Conservation (phyloP, 2,888 invertebrate species). For the Drosophila prolongata region DNA sequence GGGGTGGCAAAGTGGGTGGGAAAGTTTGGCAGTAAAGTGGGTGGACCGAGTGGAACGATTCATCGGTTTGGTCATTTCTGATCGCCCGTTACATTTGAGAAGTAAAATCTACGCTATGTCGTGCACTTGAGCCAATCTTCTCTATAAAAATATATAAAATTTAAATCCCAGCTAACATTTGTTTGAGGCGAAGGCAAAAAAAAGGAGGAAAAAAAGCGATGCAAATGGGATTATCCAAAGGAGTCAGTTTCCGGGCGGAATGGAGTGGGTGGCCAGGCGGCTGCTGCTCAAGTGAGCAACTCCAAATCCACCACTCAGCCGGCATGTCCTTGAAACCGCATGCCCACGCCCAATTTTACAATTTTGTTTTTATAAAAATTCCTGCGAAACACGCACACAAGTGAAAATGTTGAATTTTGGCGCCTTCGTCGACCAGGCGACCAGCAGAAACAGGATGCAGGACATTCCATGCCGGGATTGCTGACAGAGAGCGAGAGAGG, state of each 20-base stretch:
- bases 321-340: slow-evolving; percentile 4
- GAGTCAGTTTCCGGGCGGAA: slow-evolving; percentile 23
- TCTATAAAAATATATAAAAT: slow-evolving; percentile 46
- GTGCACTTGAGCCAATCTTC: slow-evolving; percentile 74
- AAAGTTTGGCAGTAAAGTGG: neutral
- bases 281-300: slow-evolving; percentile 52
- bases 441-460: slow-evolving; percentile 49
- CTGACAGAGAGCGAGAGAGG: slow-evolving; percentile 2
- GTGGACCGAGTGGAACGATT: neutral
- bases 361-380: slow-evolving; percentile 1
- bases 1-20: slow-evolving; percentile 3
- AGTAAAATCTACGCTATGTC: slow-evolving; percentile 82
- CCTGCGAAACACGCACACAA: slow-evolving; percentile 66
- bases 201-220: slow-evolving; percentile 3
- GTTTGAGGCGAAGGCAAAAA: slow-evolving; percentile 28
- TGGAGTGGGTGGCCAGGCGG: slow-evolving; percentile 6
- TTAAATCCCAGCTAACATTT: slow-evolving; percentile 42
- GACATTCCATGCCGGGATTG: neutral
- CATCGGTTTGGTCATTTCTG: slow-evolving; percentile 49
- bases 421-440: slow-evolving; percentile 82
- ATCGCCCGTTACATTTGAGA: slow-evolving; percentile 82
- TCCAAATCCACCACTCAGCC: slow-evolving; percentile 51
- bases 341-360: neutral
- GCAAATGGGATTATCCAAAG: slow-evolving; percentile 47
- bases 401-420: slow-evolving; percentile 83